Percentiles rank a stretch among this genome's conserved stretches.
Evolutionary conservation across 1,140 invertebrate genomes (phyloP).

Genomic region (Nephila pilipes): DNA sequence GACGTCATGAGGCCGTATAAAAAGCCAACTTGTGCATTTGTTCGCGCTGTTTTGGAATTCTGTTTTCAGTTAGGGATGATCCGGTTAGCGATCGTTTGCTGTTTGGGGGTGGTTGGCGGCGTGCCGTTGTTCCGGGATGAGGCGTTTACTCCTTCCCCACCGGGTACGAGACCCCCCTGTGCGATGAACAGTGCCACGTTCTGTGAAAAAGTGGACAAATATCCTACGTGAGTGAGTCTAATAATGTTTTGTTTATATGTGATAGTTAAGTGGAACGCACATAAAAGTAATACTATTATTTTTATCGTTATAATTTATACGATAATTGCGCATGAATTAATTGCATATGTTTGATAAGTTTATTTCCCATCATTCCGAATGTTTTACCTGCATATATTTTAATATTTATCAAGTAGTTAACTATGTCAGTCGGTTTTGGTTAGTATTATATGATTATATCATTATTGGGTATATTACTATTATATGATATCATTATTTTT

Average conservation of each 20-base stretch:
- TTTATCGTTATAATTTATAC: too few relatives aligned
- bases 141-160: slow-evolving; percentile 7
- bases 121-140: slow-evolving; percentile 17
- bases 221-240: slow-evolving; percentile 52
- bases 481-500: too few relatives aligned
- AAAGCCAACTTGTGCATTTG: not conserved
- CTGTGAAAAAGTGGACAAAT: slow-evolving; percentile 65
- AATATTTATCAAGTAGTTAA: too few relatives aligned
- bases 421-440: too few relatives aligned
- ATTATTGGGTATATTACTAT: too few relatives aligned
- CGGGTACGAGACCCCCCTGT: slow-evolving; percentile 40
- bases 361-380: too few relatives aligned
- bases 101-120: not conserved
- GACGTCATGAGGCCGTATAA: slow-evolving; percentile 25
- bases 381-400: too few relatives aligned
- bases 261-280: not conserved
- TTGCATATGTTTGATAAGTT: too few relatives aligned
- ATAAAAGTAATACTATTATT: too few relatives aligned
- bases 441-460: too few relatives aligned
- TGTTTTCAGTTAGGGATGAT: not conserved
- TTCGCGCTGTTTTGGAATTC: not conserved
- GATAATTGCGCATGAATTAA: too few relatives aligned
- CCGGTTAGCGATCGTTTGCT: slow-evolving; percentile 21
- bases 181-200: slow-evolving; percentile 51
- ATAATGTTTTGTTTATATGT: not conserved